Percentiles rank a stretch among this genome's conserved stretches.
phyloP scores from a whole-genome alignment of 1,140 invertebrate species.

The Drosophila nigrodunni region DNA sequence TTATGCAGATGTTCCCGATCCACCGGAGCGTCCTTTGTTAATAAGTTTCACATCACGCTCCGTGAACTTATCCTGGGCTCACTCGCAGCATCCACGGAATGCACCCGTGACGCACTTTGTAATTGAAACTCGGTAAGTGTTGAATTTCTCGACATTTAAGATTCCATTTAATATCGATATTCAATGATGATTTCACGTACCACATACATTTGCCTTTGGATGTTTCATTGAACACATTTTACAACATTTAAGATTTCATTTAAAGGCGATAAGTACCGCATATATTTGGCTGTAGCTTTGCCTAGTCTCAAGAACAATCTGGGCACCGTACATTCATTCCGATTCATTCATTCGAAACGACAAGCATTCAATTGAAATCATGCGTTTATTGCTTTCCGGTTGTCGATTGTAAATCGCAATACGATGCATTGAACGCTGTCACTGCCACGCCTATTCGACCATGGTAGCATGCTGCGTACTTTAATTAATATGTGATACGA shows the following conservation, averaged over 20 bases:
- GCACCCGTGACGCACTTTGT: constrained; percentile 90
- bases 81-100: constrained; percentile 89
- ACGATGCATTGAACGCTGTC: constrained; percentile 1
- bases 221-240: too few relatives aligned
- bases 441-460: constrained; percentile 14
- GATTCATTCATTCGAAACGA: constrained; percentile 7
- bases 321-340: too few relatives aligned
- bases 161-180: too few relatives aligned
- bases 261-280: too few relatives aligned
- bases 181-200: too few relatives aligned
- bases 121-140: constrained; percentile 90
- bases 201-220: too few relatives aligned
- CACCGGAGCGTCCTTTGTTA: constrained; percentile 90
- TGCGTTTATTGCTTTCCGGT: constrained; percentile 40
- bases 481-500: constrained; percentile 77
- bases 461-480: constrained; percentile 12
- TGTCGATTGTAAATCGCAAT: constrained; percentile 18
- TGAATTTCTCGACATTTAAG: constrained; percentile 12
- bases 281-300: too few relatives aligned
- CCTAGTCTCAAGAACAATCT: too few relatives aligned
- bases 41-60: constrained; percentile 90
- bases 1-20: constrained; percentile 88
- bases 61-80: constrained; percentile 91
- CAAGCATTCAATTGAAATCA: constrained; percentile 60
- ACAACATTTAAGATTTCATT: too few relatives aligned